Evolutionary conservation across 2,888 invertebrate genomes (phyloP).

Genomic region (Subacronicta megacephala): DNA sequence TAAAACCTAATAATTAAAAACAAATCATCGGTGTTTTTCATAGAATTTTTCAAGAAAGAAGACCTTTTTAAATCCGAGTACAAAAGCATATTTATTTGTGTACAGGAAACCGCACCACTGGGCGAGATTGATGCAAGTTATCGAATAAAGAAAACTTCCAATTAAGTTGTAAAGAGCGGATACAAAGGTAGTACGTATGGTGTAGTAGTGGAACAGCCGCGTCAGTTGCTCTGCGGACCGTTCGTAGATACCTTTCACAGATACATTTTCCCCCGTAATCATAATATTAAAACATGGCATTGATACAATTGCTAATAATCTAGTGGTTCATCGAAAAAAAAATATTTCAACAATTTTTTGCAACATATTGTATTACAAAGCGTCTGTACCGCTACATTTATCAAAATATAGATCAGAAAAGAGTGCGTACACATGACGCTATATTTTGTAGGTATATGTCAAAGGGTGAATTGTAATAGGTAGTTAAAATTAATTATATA

Average conservation of each 20-base stretch:
- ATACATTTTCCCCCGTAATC: slow-evolving; percentile 74
- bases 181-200: slow-evolving; percentile 56
- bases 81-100: slow-evolving; percentile 39
- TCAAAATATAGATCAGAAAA: slow-evolving; percentile 34
- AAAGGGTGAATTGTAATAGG: slow-evolving; percentile 36
- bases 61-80: slow-evolving; percentile 33
- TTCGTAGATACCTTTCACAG: slow-evolving; percentile 61
- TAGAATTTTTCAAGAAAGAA: slow-evolving; percentile 22
- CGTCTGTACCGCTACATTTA: slow-evolving; percentile 11
- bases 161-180: slow-evolving; percentile 69
- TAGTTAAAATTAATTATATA: slow-evolving; percentile 12
- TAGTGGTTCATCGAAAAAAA: slow-evolving; percentile 58
- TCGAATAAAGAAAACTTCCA: slow-evolving; percentile 68
- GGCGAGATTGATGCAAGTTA: slow-evolving; percentile 73
- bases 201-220: slow-evolving; percentile 58
- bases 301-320: slow-evolving; percentile 66
- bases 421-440: slow-evolving; percentile 21
- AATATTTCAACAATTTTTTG: slow-evolving; percentile 32
- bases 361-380: slow-evolving; percentile 3
- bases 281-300: slow-evolving; percentile 68
- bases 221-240: slow-evolving; percentile 66
- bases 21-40: slow-evolving; percentile 2
- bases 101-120: slow-evolving; percentile 70
- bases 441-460: slow-evolving; percentile 16
- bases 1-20: slow-evolving; percentile 9